Conservation (phyloP, 2,113 vertebrate species). For the Tringa solitaria region DNA sequence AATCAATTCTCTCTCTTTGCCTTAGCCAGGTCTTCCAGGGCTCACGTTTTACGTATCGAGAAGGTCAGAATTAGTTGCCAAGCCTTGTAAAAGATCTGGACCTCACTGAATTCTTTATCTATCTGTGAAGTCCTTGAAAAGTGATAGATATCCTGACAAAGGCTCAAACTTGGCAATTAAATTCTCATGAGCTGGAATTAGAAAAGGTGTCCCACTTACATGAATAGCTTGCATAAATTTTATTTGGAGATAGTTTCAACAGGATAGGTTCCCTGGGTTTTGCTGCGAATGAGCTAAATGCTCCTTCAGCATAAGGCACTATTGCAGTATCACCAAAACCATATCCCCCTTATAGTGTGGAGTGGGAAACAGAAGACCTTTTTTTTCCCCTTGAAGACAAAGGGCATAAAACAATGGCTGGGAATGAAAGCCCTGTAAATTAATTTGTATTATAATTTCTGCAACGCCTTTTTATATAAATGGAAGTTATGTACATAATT, state of each 20-base stretch:
- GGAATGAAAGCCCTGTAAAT: conserved; percentile 63
- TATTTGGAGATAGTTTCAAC: background rate
- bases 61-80: conserved; percentile 37
- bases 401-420: conserved; percentile 19
- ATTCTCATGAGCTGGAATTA: conserved; percentile 43
- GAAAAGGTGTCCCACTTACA: conserved; percentile 39
- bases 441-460: conserved; percentile 58
- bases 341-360: background rate
- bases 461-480: conserved; percentile 67
- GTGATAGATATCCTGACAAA: conserved; percentile 12
- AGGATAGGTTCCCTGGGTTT: background rate
- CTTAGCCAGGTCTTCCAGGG: background rate
- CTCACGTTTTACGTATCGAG: background rate
- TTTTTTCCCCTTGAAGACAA: background rate
- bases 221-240: conserved; percentile 15
- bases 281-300: background rate
- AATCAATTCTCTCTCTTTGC: conserved; percentile 24
- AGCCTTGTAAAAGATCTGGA: conserved; percentile 12
- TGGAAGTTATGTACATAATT: conserved; percentile 76
- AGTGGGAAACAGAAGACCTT: background rate
- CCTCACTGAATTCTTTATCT: conserved; percentile 12
- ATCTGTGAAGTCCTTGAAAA: conserved; percentile 25
- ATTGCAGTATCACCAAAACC: background rate
- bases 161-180: conserved; percentile 34
- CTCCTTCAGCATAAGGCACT: background rate